Base-by-base conservation (phyloP, 2,888 invertebrate species). In the Encarsia formosa region DNA sequence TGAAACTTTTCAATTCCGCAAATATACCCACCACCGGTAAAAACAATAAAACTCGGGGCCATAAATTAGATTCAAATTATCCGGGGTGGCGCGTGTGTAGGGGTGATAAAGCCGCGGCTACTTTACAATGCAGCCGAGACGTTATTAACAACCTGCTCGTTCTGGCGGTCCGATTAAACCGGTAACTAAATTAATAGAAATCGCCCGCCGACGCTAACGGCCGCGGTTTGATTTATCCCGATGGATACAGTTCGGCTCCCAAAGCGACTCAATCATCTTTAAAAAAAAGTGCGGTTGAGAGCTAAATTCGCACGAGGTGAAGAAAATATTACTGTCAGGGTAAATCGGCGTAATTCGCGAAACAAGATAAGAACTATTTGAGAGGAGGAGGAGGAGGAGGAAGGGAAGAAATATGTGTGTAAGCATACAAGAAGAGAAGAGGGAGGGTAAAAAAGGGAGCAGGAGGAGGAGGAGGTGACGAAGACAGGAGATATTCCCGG, bases 401-500 rank as follows among this genome's bases (percentile, higher is more conserved):
- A n/a, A n/a, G 16, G 32, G 35, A 44, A 52, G 52, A 55, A 47
- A 55, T 52, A 52, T 52, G 52, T n/a, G n/a, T n/a, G n/a, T n/a
- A n/a, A n/a, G n/a, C n/a, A n/a, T n/a, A n/a, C n/a, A n/a, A n/a
- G n/a, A n/a, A n/a, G n/a, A n/a, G n/a, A n/a, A n/a, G n/a, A n/a
- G n/a, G 52, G 38, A 26, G 41, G 41, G 46, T 35, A 48, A 23
- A 52, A 49, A 34, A 40, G 44, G 47, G 50, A 49, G 54, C 35
- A 50, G 57, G 35, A 34, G 26, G 20, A 26, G 22, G 32, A 23
- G 18, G 22, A 48, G 48, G 56, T 52, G 58, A 48, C 49, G 46
- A 54, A 49, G 56, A 58, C 49, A 55, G 49, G 1, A 53, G 52
- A 53, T 52, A 50, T 52, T 58, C 56, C 63, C 61, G 64, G 63